These are phyloP conservation scores for Aphodius sticticus DNA, from an alignment of 2,888 invertebrate genomes.

Conservation along the genomic window DNA sequence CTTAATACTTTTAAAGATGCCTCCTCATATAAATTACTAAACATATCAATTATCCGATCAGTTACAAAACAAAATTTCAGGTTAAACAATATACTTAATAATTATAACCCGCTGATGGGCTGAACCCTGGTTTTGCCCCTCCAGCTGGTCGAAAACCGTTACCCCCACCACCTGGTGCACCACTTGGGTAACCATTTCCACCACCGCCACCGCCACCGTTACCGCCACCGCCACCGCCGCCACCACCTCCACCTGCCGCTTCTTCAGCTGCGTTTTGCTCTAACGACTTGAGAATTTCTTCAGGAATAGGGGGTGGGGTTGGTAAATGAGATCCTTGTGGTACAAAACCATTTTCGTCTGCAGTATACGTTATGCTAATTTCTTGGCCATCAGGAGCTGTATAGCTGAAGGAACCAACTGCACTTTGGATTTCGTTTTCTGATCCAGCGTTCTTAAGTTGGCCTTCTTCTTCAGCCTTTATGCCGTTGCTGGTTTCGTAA, in stretches of 20 bases:
- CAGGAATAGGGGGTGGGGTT: conserved; percentile 72
- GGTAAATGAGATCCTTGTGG: conserved; percentile 68
- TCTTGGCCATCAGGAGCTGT: conserved; percentile 71
- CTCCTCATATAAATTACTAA: conserved; percentile 12
- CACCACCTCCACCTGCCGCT: conserved; percentile 49
- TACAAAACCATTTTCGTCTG: conserved; percentile 73
- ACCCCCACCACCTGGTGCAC: conserved; percentile 35
- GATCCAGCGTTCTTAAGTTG: conserved; percentile 67
- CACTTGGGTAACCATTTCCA: conserved; percentile 40
- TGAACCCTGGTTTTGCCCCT: conserved; percentile 57
- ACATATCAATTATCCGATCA: background rate
- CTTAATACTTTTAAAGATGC: conserved; percentile 5
- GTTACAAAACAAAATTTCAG: background rate
- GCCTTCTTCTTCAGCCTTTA: conserved; percentile 69
- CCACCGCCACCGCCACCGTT: conserved; percentile 40
- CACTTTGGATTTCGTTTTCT: conserved; percentile 65
- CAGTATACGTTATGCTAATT: conserved; percentile 68
- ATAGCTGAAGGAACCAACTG: conserved; percentile 70
- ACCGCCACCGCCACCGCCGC: conserved; percentile 45
- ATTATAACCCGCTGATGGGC: conserved; percentile 61
- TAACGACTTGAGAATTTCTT: conserved; percentile 67
- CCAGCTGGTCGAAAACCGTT: conserved; percentile 50
- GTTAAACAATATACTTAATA: conserved; percentile 53
- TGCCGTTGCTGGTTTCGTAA: conserved; percentile 71
- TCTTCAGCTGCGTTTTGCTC: conserved; percentile 63